These are phyloP conservation scores for Apodemia hepburni DNA, from an alignment of 2,888 invertebrate species.

Conservation along the genomic window DNA sequence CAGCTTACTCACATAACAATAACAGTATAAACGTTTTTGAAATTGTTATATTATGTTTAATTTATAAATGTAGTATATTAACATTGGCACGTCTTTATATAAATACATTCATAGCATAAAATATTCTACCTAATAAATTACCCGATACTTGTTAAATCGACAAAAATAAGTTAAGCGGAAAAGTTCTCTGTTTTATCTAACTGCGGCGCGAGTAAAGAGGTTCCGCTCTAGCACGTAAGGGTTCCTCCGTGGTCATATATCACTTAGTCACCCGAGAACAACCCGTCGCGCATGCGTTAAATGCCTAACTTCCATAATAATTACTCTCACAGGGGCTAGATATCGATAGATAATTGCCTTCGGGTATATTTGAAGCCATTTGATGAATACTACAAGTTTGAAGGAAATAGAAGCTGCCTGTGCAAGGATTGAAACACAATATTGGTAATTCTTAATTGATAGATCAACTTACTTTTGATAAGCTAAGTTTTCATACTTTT, in stretches of 20 bases:
- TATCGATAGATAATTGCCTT: constrained; percentile 44
- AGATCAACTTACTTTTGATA: not conserved
- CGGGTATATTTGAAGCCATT: constrained; percentile 17
- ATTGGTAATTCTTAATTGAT: not conserved
- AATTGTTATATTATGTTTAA: too few species aligned
- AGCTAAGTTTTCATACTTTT: not conserved
- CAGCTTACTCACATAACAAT: too few species aligned
- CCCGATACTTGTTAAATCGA: constrained; percentile 17
- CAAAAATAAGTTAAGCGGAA: constrained; percentile 19
- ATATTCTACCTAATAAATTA: not conserved
- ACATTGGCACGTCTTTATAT: not conserved
- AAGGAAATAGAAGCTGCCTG: constrained; percentile 1
- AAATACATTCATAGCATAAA: not conserved
- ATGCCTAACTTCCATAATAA: constrained; percentile 39
- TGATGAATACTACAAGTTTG: constrained; percentile 19
- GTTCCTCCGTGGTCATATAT: constrained; percentile 42
- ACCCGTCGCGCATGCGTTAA: constrained; percentile 32
- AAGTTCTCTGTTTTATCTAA: constrained; percentile 30
- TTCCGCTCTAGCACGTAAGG: constrained; percentile 41
- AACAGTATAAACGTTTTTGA: too few species aligned
- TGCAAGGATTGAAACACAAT: constrained; percentile 3
- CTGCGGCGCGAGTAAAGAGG: constrained; percentile 30
- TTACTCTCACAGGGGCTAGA: constrained; percentile 41
- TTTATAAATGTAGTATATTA: too few species aligned
- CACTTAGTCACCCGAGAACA: constrained; percentile 43